Conservation (phyloP, 2,888 invertebrate species). For the Drosophila planitibia region DNA sequence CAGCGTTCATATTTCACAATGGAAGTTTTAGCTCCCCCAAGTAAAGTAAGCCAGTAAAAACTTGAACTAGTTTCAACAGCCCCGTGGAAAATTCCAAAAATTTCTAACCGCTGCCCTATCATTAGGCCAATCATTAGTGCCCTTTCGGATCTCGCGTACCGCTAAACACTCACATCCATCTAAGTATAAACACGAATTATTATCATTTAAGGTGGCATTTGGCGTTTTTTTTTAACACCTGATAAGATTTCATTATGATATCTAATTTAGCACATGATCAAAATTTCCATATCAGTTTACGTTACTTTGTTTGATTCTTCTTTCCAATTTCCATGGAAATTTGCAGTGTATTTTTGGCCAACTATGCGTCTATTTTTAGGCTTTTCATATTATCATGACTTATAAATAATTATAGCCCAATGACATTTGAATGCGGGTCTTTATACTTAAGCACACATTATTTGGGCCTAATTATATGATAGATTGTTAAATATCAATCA, state of each 20-base stretch:
- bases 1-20: constrained; percentile 16
- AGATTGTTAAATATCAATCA: constrained; percentile 17
- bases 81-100: constrained; percentile 62
- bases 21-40: constrained; percentile 48
- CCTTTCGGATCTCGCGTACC: constrained; percentile 35
- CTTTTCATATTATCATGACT: constrained; percentile 3
- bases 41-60: constrained; percentile 25
- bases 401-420: not conserved
- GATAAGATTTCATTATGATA: constrained; percentile 74
- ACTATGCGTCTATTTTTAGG: constrained; percentile 27
- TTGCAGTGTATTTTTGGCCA: constrained; percentile 45
- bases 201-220: constrained; percentile 54
- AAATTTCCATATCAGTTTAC: constrained; percentile 52
- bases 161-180: constrained; percentile 33
- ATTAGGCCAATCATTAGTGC: constrained; percentile 13
- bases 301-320: constrained; percentile 22
- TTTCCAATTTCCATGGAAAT: constrained; percentile 24
- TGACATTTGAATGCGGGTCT: constrained; percentile 28
- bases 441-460: constrained; percentile 12
- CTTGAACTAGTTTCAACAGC: constrained; percentile 47
- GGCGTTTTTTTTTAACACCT: constrained; percentile 66
- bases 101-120: constrained; percentile 19
- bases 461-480: constrained; percentile 31
- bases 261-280: constrained; percentile 61
- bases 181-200: constrained; percentile 38